These are phyloP conservation scores for Drosophila dunni DNA, from an alignment of 1,140 invertebrate species.

Conservation along the genomic window DNA sequence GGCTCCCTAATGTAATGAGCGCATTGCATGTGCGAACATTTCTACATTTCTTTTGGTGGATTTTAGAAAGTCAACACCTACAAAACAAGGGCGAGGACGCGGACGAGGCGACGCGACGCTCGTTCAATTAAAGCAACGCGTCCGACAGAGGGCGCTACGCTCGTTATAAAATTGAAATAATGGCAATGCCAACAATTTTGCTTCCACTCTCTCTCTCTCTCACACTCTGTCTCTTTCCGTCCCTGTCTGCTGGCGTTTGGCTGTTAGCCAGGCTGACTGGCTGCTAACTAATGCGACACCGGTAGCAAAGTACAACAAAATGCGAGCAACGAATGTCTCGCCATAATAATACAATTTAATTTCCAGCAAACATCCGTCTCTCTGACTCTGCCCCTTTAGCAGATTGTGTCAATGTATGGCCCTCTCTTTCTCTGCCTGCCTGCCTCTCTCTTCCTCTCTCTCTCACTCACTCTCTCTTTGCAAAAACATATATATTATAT, in stretches of 20 bases:
- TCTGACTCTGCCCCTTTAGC: constrained; percentile 9
- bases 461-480: too few relatives aligned
- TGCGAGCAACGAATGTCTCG: constrained; percentile 73
- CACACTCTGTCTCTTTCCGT: background rate
- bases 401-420: constrained; percentile 68
- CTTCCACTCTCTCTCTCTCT: background rate
- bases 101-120: constrained; percentile 33
- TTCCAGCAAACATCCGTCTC: constrained; percentile 79
- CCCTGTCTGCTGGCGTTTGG: constrained; percentile 29
- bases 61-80: constrained; percentile 71
- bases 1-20: constrained; percentile 74
- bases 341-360: constrained; percentile 83
- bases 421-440: background rate
- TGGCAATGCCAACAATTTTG: constrained; percentile 49
- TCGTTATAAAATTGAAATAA: constrained; percentile 57
- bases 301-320: constrained; percentile 50
- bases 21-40: constrained; percentile 64
- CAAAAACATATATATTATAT: constrained; percentile 23
- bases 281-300: constrained; percentile 76
- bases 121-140: constrained; percentile 70
- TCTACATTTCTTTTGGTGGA: constrained; percentile 34
- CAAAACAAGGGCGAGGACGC: constrained; percentile 12
- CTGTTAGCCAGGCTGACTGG: constrained; percentile 28
- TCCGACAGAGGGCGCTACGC: constrained; percentile 34
- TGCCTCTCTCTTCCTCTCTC: background rate